Evolutionary conservation across 2,113 vertebrate genomes (phyloP).

Genomic region (Prunella fulvescens): DNA sequence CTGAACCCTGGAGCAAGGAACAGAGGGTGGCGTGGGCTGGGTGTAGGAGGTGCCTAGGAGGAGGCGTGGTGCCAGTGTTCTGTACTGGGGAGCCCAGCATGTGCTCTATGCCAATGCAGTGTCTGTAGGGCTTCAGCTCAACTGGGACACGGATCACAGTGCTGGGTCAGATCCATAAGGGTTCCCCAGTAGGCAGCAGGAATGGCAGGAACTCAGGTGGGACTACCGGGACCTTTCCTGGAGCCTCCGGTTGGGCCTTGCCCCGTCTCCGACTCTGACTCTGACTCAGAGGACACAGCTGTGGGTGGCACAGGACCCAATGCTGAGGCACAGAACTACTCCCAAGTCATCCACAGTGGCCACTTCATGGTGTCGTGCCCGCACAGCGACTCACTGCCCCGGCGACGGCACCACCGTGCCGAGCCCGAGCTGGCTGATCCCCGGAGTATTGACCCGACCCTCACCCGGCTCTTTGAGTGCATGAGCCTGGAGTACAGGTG

Average conservation of each 20-base stretch:
- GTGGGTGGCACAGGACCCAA: not conserved
- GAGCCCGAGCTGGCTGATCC: conserved; percentile 72
- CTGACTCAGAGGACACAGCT: conserved; percentile 65
- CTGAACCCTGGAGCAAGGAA: not conserved
- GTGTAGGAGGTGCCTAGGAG: not conserved
- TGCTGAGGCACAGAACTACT: not conserved
- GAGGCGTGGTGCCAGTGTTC: not conserved
- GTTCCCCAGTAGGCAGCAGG: not conserved
- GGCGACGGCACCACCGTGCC: conserved; percentile 67
- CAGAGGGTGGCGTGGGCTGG: accelerated
- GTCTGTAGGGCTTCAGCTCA: not conserved
- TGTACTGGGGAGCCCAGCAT: not conserved
- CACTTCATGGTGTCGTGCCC: conserved; percentile 99
- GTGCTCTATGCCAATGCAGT: accelerated
- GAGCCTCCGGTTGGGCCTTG: conserved; percentile 43
- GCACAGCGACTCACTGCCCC: conserved; percentile 82
- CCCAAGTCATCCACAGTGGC: conserved; percentile 96
- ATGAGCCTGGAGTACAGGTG: conserved; percentile 99
- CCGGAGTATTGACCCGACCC: conserved; percentile 91
- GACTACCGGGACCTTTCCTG: not conserved
- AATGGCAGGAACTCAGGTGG: conserved; percentile 39
- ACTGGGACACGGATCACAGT: accelerated
- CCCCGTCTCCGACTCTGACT: conserved; percentile 82
- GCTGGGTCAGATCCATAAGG: not conserved
- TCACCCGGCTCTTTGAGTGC: conserved; percentile 94